A percentile compares a stretch with the other conserved stretches of the same genome.
Evolutionary conservation across 2,113 vertebrate species (phyloP).

Genomic region (Telmatochromis sp.): DNA sequence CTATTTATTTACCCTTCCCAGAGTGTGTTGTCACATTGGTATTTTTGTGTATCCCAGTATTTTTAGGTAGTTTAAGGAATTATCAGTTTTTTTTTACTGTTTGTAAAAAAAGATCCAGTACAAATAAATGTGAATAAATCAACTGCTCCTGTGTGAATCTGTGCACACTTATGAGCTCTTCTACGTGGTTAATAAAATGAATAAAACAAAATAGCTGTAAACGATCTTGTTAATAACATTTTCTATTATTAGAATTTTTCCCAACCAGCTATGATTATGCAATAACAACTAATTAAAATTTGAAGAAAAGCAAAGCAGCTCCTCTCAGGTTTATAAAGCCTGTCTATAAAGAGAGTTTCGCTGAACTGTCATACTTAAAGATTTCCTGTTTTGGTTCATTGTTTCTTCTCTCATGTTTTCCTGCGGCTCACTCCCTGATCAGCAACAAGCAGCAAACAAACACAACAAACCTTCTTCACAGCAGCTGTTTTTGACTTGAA

Average conservation of each 20-base stretch:
- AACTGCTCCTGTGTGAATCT: background rate
- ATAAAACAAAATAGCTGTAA: background rate
- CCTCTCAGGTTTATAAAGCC: background rate
- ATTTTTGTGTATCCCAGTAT: background rate
- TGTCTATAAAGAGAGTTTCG: background rate
- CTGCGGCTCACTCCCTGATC: background rate
- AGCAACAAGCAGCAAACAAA: background rate
- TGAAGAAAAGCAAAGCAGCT: background rate
- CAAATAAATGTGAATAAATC: background rate
- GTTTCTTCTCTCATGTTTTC: background rate
- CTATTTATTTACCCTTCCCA: background rate
- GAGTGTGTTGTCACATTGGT: background rate
- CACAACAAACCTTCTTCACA: background rate
- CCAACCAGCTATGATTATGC: background rate
- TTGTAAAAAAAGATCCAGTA: background rate
- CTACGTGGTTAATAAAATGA: background rate
- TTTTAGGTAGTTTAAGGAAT: background rate
- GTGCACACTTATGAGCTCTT: background rate
- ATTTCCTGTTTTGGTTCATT: background rate
- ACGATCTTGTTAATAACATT: background rate
- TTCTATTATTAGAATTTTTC: background rate
- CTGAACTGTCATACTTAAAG: background rate
- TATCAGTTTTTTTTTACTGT: background rate
- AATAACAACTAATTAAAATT: background rate
- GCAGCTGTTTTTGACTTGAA: background rate